Evolutionary conservation across 37 sponge, comb jelly and placozoan genomes (phyloP).

Genomic region (Eunapius fragilis): DNA sequence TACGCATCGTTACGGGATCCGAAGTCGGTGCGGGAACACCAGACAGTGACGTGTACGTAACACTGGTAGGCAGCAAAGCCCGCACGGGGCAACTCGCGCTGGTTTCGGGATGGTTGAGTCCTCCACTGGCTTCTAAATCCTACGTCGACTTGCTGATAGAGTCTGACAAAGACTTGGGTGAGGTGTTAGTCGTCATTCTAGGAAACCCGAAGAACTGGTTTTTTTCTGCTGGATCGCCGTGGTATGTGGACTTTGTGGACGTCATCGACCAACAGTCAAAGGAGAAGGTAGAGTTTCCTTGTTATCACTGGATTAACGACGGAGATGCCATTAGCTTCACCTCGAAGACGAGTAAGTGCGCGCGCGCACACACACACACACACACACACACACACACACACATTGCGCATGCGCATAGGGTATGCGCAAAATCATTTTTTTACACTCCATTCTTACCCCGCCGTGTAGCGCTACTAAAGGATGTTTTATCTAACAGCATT

Average conservation of each 20-base stretch:
- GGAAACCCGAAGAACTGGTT: slow-evolving; percentile 13
- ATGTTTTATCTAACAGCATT: background rate
- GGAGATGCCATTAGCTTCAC: slow-evolving; percentile 1
- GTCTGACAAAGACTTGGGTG: slow-evolving; percentile 19
- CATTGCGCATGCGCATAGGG: too few relatives aligned
- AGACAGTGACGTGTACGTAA: slow-evolving; percentile 2
- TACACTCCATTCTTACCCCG: too few relatives aligned
- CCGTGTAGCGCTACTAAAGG: slow-evolving; percentile 15
- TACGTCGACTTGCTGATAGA: slow-evolving; percentile 38
- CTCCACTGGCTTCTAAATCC: background rate
- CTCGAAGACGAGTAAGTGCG: slow-evolving; percentile 15
- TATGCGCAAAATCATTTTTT: too few relatives aligned
- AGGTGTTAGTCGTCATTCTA: slow-evolving; percentile 27
- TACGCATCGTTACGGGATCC: slow-evolving; percentile 31
- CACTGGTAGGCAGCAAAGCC: slow-evolving; percentile 30
- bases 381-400: too few relatives aligned
- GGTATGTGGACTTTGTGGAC: slow-evolving; percentile 32
- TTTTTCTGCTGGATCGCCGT: background rate
- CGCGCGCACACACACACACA: too few relatives aligned
- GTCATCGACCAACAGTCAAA: background rate
- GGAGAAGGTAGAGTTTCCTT: slow-evolving; percentile 15
- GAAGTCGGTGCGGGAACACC: slow-evolving; percentile 4
- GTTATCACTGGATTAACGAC: slow-evolving; percentile 52
- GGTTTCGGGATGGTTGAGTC: background rate
- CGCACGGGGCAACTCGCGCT: background rate